A percentile compares a stretch with the other conserved stretches of the same genome.
phyloP scores from a whole-genome alignment of 2,113 vertebrate genomes.

The Beaufortia kweichowensis region DNA sequence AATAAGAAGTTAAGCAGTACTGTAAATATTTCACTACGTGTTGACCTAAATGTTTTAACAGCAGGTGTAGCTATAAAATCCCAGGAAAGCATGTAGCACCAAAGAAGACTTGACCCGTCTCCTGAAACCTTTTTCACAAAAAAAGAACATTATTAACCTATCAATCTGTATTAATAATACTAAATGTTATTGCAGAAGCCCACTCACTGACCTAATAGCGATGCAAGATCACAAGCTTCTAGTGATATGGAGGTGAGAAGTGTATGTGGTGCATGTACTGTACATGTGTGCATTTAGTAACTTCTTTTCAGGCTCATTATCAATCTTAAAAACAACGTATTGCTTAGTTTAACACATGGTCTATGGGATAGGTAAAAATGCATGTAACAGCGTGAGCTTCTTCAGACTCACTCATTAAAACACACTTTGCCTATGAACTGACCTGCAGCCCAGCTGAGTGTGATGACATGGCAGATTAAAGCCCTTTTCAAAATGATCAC shows the following conservation, averaged over 20 bases:
- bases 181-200: slow-evolving; percentile 68
- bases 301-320: slow-evolving; percentile 9
- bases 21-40: not conserved
- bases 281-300: slow-evolving; percentile 56
- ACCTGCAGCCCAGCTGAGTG: slow-evolving; percentile 51
- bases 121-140: slow-evolving; percentile 43
- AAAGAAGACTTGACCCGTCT: slow-evolving; percentile 36
- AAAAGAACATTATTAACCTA: slow-evolving; percentile 67
- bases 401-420: slow-evolving; percentile 11
- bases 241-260: slow-evolving; percentile 57
- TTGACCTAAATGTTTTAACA: slow-evolving; percentile 18
- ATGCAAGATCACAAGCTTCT: slow-evolving; percentile 47
- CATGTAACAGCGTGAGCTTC: not conserved
- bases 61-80: slow-evolving; percentile 9
- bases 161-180: slow-evolving; percentile 64
- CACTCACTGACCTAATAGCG: slow-evolving; percentile 63
- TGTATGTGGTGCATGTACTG: slow-evolving; percentile 54
- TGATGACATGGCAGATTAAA: slow-evolving; percentile 48
- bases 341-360: slow-evolving; percentile 18
- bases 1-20: no score
- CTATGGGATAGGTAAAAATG: slow-evolving; percentile 29
- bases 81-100: slow-evolving; percentile 52
- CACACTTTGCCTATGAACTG: slow-evolving; percentile 42
- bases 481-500: slow-evolving; percentile 66
- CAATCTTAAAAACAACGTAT: slow-evolving; percentile 16